Evolutionary conservation across 2,888 invertebrate genomes (phyloP).

Genomic region (Dolomedes plantarius): DNA sequence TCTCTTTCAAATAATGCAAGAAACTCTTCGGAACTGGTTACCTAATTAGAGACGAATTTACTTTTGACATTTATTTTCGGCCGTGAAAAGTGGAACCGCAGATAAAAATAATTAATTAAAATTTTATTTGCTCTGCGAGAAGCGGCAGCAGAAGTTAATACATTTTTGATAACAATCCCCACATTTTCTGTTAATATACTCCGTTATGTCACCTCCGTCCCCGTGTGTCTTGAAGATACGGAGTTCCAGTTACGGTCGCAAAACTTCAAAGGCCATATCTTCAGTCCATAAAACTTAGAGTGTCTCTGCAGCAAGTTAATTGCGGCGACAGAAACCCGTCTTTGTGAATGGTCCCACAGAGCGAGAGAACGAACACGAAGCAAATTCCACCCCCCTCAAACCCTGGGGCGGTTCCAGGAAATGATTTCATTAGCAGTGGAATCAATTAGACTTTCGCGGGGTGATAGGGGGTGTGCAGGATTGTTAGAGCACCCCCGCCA

Average conservation of each 20-base stretch:
- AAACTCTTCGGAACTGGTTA: neutral
- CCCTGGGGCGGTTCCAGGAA: slow-evolving; percentile 59
- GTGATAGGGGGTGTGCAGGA: slow-evolving; percentile 35
- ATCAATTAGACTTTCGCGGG: slow-evolving; percentile 67
- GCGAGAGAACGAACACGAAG: slow-evolving; percentile 23
- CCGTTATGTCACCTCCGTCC: slow-evolving; percentile 17
- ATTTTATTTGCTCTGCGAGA: slow-evolving; percentile 27
- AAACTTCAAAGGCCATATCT: slow-evolving; percentile 56
- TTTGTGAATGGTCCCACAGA: slow-evolving; percentile 61
- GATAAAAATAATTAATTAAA: slow-evolving; percentile 44
- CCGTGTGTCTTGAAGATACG: slow-evolving; percentile 51
- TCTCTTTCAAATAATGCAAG: neutral
- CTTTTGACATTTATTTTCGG: neutral
- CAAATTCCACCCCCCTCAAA: slow-evolving; percentile 1
- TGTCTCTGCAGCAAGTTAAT: slow-evolving; percentile 45
- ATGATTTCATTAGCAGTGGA: slow-evolving; percentile 71
- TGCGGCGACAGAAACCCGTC: slow-evolving; percentile 42
- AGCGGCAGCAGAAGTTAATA: slow-evolving; percentile 26
- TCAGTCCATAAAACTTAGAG: slow-evolving; percentile 61
- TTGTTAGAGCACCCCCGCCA: slow-evolving; percentile 36
- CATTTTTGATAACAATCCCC: slow-evolving; percentile 55
- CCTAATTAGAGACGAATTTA: slow-evolving; percentile 8
- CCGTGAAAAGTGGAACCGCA: slow-evolving; percentile 9
- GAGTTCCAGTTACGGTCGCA: neutral
- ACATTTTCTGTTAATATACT: slow-evolving; percentile 7